Evolutionary conservation across 2,888 invertebrate genomes (phyloP).

Genomic region (Aquatica leii): DNA sequence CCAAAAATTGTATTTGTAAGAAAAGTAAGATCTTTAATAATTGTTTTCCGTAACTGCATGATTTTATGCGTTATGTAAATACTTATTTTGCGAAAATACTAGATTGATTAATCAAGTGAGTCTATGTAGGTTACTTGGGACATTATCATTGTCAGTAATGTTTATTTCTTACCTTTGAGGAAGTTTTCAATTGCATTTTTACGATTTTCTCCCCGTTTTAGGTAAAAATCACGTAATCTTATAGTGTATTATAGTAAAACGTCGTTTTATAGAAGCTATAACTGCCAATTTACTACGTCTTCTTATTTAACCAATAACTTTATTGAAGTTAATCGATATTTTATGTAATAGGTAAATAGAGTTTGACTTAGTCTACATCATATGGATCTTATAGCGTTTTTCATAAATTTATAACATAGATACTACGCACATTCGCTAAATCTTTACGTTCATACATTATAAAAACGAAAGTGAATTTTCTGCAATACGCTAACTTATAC

Average conservation of each 20-base stretch:
- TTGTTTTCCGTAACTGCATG: too few species aligned
- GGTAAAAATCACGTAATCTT: slow-evolving; percentile 4
- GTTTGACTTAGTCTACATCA: too few species aligned
- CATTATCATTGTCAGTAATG: slow-evolving; percentile 6
- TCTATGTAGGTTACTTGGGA: background rate
- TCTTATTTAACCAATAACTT: slow-evolving; percentile 4
- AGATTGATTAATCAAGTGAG: background rate
- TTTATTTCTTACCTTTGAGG: slow-evolving; percentile 3
- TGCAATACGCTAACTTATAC: too few species aligned
- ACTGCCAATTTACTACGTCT: slow-evolving; percentile 3
- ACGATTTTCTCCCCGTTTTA: slow-evolving; percentile 6
- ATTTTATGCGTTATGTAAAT: background rate
- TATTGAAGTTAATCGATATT: too few species aligned
- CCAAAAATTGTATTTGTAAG: too few species aligned
- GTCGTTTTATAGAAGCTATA: slow-evolving; percentile 8
- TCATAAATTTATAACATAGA: too few species aligned
- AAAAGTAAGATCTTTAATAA: too few species aligned
- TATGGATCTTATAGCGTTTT: too few species aligned
- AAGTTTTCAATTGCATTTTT: background rate
- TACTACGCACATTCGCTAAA: too few species aligned
- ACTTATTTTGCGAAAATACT: slow-evolving; percentile 3
- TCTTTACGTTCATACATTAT: too few species aligned
- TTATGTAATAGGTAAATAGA: too few species aligned
- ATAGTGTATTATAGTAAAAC: background rate
- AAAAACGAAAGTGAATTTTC: too few species aligned